phyloP scores from a whole-genome alignment of 2,888 invertebrate genomes.

The Acheta domesticus region DNA sequence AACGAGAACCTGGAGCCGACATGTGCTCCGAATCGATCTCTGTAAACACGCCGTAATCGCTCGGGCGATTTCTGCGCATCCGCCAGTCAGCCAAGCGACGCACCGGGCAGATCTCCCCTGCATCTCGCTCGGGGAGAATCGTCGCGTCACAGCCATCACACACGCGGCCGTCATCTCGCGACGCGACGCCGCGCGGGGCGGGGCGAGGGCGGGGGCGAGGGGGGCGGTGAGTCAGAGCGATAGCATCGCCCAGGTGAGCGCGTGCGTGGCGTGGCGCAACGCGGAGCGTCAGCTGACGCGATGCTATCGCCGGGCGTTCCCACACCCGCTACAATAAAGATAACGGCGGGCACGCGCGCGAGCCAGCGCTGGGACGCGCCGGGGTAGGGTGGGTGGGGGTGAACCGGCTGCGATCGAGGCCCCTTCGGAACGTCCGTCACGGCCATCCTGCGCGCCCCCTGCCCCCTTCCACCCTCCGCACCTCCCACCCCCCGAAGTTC shows the following conservation, averaged over 20 bases:
- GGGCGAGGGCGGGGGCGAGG: neutral
- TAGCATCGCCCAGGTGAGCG: slow-evolving; percentile 7
- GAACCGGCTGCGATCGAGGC: neutral
- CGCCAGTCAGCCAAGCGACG: too few species aligned
- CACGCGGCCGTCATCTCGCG: neutral
- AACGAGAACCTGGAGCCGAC: too few species aligned
- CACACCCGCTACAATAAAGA: slow-evolving; percentile 2
- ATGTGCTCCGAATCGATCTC: too few species aligned
- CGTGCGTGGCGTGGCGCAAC: neutral
- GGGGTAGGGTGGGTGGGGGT: neutral
- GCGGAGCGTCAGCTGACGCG: neutral
- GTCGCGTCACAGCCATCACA: too few species aligned
- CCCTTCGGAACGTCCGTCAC: neutral
- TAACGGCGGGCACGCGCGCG: neutral
- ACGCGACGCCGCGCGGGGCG: too few species aligned
- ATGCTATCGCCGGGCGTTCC: neutral
- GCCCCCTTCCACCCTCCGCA: neutral
- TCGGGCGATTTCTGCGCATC: too few species aligned
- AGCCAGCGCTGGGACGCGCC: neutral
- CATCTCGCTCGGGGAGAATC: too few species aligned
- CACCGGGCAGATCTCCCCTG: too few species aligned
- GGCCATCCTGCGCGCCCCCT: neutral
- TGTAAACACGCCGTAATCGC: too few species aligned
- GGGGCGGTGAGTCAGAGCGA: neutral
- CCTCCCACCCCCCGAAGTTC: neutral